phyloP scores from a whole-genome alignment of 2,797 vertebrate genomes.

The Holocentrus rufus region DNA sequence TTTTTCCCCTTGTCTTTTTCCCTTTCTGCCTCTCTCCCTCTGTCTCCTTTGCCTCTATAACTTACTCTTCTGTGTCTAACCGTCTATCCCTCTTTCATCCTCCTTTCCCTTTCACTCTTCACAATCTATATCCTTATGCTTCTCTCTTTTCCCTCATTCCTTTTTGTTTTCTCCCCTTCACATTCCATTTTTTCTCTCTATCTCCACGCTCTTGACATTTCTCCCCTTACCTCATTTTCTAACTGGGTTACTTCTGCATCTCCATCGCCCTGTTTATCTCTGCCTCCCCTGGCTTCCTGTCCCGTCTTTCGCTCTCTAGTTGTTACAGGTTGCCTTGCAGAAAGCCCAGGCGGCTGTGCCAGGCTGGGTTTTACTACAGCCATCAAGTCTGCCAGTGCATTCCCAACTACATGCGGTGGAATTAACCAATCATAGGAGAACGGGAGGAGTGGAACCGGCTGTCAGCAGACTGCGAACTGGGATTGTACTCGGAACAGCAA shows the following conservation, averaged over 20 bases:
- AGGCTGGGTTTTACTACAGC: slow-evolving; percentile 77
- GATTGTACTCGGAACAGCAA: too few relatives aligned
- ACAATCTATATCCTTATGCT: too few relatives aligned
- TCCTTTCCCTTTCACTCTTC: not conserved
- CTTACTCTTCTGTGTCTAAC: too few relatives aligned
- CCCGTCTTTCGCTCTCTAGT: slow-evolving; percentile 51
- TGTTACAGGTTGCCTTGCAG: slow-evolving; percentile 82
- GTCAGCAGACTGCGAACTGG: not conserved
- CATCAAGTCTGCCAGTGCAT: slow-evolving; percentile 81
- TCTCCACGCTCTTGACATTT: not conserved
- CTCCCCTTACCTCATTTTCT: not conserved
- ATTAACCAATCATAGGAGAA: slow-evolving; percentile 49
- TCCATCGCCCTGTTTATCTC: not conserved
- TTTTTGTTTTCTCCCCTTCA: not conserved
- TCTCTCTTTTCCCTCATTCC: not conserved
- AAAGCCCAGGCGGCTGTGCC: slow-evolving; percentile 71
- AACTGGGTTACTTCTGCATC: too few relatives aligned
- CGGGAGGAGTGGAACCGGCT: not conserved
- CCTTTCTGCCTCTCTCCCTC: not conserved
- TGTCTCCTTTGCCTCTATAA: too few relatives aligned
- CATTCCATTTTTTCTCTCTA: not conserved
- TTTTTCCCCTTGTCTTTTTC: slow-evolving; percentile 32
- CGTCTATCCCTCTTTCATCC: not conserved
- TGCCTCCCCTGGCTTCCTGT: not conserved
- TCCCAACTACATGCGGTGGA: slow-evolving; percentile 80